phyloP scores from a whole-genome alignment of 30 jellyfish, hydroid and myxozoan genomes.

The Morbakka virulenta region DNA sequence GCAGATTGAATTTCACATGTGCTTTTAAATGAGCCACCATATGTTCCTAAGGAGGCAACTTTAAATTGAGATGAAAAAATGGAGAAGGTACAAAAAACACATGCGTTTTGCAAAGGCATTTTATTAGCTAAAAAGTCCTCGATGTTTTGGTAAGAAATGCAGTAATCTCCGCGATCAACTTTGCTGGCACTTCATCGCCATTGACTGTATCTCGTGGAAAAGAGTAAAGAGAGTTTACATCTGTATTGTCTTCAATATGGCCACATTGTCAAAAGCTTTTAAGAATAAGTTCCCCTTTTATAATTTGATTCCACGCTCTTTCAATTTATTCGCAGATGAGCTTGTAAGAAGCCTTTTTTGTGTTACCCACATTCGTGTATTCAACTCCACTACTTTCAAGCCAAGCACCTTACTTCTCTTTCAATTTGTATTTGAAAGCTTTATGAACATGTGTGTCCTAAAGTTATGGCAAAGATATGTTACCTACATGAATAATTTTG shows the following conservation, averaged over 20 bases:
- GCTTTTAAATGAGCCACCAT: too few relatives aligned
- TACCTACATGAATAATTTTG: not conserved
- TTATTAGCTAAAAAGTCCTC: too few relatives aligned
- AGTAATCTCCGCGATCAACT: not conserved
- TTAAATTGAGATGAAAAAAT: too few relatives aligned
- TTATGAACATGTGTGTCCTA: not conserved
- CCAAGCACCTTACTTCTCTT: not conserved
- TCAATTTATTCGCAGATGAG: not conserved
- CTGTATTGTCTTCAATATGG: not conserved
- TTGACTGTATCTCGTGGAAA: not conserved
- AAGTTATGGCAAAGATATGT: not conserved
- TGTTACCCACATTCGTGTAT: not conserved
- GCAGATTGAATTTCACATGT: too few relatives aligned
- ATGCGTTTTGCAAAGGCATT: too few relatives aligned
- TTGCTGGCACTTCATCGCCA: not conserved
- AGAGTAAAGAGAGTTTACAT: not conserved
- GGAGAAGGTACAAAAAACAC: too few relatives aligned
- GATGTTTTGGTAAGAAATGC: too few relatives aligned
- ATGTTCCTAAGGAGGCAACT: too few relatives aligned
- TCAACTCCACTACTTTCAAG: not conserved
- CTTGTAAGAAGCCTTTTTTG: not conserved
- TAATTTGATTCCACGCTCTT: not conserved
- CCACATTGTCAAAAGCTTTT: not conserved
- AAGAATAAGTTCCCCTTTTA: not conserved
- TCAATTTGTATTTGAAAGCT: not conserved